phyloP scores from a whole-genome alignment of 2,888 invertebrate species.

The Cancer borealis region DNA sequence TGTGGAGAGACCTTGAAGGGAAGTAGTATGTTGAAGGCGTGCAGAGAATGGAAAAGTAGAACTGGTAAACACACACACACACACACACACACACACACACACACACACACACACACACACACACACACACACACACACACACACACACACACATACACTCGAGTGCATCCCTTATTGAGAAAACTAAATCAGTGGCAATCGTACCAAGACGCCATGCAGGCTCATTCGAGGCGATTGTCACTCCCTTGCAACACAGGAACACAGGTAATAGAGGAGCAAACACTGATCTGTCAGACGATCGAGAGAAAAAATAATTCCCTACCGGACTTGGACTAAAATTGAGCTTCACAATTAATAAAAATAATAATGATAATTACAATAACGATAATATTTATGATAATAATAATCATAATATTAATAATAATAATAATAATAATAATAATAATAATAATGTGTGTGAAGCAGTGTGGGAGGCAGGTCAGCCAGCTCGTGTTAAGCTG shows the following conservation, averaged over 20 bases:
- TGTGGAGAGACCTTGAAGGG: neutral
- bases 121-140: neutral
- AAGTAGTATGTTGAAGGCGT: neutral
- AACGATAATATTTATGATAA: too few species aligned
- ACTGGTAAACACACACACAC: neutral
- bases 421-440: too few species aligned
- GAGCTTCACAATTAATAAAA: too few species aligned
- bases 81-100: constrained; percentile 10
- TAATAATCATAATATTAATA: too few species aligned
- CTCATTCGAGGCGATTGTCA: too few species aligned
- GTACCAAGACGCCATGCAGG: neutral
- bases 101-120: constrained; percentile 9
- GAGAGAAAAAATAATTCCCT: neutral
- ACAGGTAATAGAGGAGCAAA: neutral
- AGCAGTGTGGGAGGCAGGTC: too few species aligned
- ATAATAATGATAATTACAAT: neutral
- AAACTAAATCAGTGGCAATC: neutral
- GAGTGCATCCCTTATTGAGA: neutral
- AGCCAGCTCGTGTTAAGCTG: too few species aligned
- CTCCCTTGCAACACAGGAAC: neutral
- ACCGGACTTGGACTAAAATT: neutral
- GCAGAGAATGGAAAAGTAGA: neutral
- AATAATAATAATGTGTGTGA: too few species aligned
- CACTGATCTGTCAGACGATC: neutral
- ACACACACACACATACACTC: neutral